Base-by-base conservation (phyloP, 2,113 vertebrate species). In the Peromyscus californicus region DNA sequence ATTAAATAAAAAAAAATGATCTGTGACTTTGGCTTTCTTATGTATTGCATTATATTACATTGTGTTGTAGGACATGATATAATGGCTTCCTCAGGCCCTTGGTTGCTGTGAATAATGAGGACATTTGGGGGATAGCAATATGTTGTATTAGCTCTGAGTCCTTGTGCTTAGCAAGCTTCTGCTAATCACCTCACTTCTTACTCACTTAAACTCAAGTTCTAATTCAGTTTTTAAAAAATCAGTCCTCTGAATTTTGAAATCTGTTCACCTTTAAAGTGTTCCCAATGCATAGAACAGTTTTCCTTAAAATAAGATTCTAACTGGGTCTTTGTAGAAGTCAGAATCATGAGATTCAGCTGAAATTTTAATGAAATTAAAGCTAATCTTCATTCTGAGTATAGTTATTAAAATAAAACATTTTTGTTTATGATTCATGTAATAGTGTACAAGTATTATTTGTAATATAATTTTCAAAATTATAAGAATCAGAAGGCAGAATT, bases 381-480 rank as follows among this genome's bases (percentile, higher is more conserved):
- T 54, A 88, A 86, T n/a, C 36, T 83, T 59, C 92, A 1, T 8
- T 76, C 8, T 45, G 61, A 86, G 24, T 51, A 86, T 26, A 82
- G 51, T 33, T n/a, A 61, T 17, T 65, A 42, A 95, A 74, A 84
- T 0, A 22, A 95, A 78, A 65, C 3, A n/a, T 69, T 79, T 70
- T 89, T 74, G 24, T 88, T 79, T 89, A 70, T 65, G 12, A 65
- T 80, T 57, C 79, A 10, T 45, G 7, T 57, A 33, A 87, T 94
- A 69, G 29, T 15, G 87, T 29, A 39, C 24, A 63, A 89, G 75
- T 39, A 63, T 54, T 95, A 59, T 72, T 72, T 78, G 3, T 93
- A 97, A 91, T 85, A 15, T 65, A 79, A 45, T 94, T 95, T 96
- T 92, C 83, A 88, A 75, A 90, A 80, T 93, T 65, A 76, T 75